These are phyloP conservation scores for Phylloscopus whistleri DNA, from an alignment of 2,113 vertebrate species.

Conservation along the genomic window DNA sequence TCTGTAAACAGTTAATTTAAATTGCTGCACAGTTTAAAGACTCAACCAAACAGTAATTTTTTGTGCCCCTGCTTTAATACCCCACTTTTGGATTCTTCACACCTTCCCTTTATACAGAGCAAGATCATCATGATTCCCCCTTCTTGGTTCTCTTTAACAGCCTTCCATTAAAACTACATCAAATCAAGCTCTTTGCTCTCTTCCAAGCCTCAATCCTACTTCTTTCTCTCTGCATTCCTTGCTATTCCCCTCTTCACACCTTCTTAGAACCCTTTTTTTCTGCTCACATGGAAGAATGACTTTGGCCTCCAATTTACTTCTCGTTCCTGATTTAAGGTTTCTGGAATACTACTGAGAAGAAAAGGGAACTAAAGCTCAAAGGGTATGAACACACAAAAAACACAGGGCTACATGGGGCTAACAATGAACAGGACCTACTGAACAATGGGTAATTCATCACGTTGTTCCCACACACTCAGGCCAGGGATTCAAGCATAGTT, in stretches of 20 bases:
- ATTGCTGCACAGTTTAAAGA: not conserved
- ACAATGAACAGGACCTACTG: not conserved
- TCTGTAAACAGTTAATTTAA: not conserved
- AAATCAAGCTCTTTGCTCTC: not conserved
- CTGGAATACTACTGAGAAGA: not conserved
- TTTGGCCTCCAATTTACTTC: not conserved
- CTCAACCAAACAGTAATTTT: not conserved
- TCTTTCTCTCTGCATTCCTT: not conserved
- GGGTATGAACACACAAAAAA: not conserved
- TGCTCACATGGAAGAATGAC: not conserved
- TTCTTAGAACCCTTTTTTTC: not conserved
- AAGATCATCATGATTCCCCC: not conserved
- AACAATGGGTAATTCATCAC: not conserved
- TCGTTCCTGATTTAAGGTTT: not conserved
- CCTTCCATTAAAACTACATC: not conserved
- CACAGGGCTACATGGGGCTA: not conserved
- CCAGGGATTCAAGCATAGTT: not conserved
- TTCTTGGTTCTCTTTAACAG: not conserved
- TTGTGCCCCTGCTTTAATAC: not conserved
- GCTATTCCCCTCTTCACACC: not conserved
- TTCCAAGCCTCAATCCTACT: not conserved
- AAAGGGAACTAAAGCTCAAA: not conserved
- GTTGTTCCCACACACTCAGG: not conserved
- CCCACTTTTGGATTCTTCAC: not conserved
- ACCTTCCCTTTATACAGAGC: not conserved